These are phyloP conservation scores for Dasypus novemcinctus DNA, from an alignment of 2,113 vertebrate species.

Conservation along the genomic window DNA sequence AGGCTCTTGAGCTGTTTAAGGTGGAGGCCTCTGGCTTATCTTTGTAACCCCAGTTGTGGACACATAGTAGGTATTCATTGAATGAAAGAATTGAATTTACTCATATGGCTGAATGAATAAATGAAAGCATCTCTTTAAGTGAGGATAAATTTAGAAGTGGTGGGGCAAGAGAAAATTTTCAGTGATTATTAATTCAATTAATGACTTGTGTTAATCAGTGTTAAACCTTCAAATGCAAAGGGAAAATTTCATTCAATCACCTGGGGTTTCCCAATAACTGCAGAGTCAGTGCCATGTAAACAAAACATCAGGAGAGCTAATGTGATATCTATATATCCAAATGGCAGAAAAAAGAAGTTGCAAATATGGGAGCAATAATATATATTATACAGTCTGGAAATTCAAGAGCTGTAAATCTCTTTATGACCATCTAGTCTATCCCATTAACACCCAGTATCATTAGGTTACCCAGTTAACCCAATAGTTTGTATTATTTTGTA, in stretches of 20 bases:
- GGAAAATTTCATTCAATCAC: conserved; percentile 37
- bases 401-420: background rate
- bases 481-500: background rate
- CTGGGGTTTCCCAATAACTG: conserved; percentile 48
- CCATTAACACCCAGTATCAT: background rate
- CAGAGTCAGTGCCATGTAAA: conserved; percentile 28
- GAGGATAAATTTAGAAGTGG: conserved; percentile 20
- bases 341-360: conserved; percentile 32
- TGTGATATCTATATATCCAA: background rate
- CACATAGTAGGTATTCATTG: conserved; percentile 9
- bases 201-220: conserved; percentile 52
- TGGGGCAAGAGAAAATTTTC: conserved; percentile 16
- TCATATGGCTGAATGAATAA: background rate
- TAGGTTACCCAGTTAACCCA: background rate
- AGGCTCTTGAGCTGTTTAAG: background rate
- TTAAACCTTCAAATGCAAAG: conserved; percentile 25
- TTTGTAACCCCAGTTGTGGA: background rate
- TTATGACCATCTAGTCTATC: background rate
- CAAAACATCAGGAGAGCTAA: conserved; percentile 43
- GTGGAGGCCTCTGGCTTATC: background rate
- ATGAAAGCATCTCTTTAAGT: background rate
- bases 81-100: background rate
- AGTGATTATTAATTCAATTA: conserved; percentile 62
- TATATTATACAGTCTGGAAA: background rate
- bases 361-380: background rate